Base-by-base conservation (phyloP, 2,888 invertebrate species). In the Protula sp. region DNA sequence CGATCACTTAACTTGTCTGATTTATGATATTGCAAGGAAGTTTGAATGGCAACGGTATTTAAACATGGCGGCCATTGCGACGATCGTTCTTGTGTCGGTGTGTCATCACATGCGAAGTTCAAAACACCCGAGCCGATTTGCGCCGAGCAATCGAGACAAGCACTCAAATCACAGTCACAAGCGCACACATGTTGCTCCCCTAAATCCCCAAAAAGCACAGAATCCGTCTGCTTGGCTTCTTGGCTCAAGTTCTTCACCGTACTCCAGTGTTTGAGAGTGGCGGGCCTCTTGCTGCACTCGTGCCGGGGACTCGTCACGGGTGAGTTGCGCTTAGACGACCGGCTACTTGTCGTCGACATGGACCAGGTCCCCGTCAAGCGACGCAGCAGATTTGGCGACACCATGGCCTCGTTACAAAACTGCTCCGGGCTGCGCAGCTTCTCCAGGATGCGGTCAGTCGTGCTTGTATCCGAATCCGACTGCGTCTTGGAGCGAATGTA, bases 361-460 rank as follows among this genome's bases (percentile, higher is more conserved):
- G 63, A 65, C 66, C 66, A 66, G 1, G 64, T 59, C 3, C 59
- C 64, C 2, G 59, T 58, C 51, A 63, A 30, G 30, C 38, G 30
- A 5, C 45, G 57, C 27, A 60, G 3, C 14, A 56, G 53, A 24
- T 51, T 24, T 0, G 65, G 62, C n/a, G 60, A 61, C 14, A 61
- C 61, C 56, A 65, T 58, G 1, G 55, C 59, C 27, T 62, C 62
- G 31, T 55, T 51, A n/a, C 28, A 30, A 19, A 31, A 24, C 3
- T 45, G 38, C 19, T 14, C 38, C 19, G 38, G 38, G 9, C 19
- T 19, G 19, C 38, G 19, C 9, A 19, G 38, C 9, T 9, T 14
- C 9, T 38, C 9, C 9, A 14, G 9, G 19, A 38, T 14, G 9
- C 38, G 9, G 5, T 55, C 26, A 5, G 22, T 51, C 50, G 24